Evolutionary conservation across 2,888 invertebrate genomes (phyloP).

Genomic region (Lathronympha strigana): DNA sequence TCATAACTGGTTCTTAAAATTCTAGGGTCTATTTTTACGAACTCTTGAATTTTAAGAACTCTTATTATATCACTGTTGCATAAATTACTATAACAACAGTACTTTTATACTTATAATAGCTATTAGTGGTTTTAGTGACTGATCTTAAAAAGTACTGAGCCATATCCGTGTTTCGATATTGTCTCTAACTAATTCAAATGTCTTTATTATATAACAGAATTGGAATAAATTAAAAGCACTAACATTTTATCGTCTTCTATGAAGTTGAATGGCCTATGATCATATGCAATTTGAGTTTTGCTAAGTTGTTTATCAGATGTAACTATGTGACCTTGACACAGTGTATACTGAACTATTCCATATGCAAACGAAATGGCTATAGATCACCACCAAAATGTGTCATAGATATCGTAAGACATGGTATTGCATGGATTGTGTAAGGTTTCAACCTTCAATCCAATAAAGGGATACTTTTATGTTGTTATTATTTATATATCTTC

Average conservation of each 20-base stretch:
- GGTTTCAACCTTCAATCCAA: too few relatives aligned
- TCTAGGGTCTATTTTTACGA: too few relatives aligned
- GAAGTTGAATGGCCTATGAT: neutral
- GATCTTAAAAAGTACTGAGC: too few relatives aligned
- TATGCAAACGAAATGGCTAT: conserved; percentile 33
- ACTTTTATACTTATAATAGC: too few relatives aligned
- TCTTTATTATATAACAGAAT: too few relatives aligned
- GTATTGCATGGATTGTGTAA: conserved; percentile 24
- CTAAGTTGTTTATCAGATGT: conserved; percentile 13
- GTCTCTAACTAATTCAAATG: too few relatives aligned
- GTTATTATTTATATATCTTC: conserved; percentile 1
- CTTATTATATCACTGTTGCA: too few relatives aligned
- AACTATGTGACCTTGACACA: conserved; percentile 32
- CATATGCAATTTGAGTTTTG: conserved; percentile 15
- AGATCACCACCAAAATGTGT: conserved; percentile 15
- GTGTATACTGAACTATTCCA: conserved; percentile 11
- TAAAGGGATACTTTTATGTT: conserved; percentile 13
- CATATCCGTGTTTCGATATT: too few relatives aligned
- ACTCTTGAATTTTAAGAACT: too few relatives aligned
- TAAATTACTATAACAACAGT: too few relatives aligned
- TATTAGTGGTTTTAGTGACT: too few relatives aligned
- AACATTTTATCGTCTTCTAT: conserved; percentile 1
- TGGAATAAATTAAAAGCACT: neutral
- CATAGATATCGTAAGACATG: conserved; percentile 18
- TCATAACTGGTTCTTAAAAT: too few relatives aligned